phyloP scores from a whole-genome alignment of 1,140 invertebrate genomes.

The Trigoniulus corallinus region DNA sequence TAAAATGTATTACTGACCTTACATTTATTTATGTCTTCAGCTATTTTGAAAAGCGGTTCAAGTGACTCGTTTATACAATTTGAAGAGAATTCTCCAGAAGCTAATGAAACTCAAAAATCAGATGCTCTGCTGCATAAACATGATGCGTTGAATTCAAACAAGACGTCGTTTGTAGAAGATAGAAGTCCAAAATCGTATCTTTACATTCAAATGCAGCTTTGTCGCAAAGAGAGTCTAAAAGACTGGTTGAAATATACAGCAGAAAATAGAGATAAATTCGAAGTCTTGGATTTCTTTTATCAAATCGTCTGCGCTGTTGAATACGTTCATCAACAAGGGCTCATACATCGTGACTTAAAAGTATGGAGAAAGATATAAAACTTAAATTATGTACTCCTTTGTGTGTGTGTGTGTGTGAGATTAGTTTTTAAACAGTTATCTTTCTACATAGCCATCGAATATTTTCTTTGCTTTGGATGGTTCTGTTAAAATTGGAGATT shows the following conservation, averaged over 20 bases:
- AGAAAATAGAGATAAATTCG: slow-evolving; percentile 20
- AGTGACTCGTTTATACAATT: no score
- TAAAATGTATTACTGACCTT: no score
- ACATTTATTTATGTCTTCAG: no score
- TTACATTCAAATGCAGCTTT: slow-evolving; percentile 96
- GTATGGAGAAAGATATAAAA: slow-evolving; percentile 28
- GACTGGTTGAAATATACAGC: slow-evolving; percentile 57
- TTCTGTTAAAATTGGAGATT: slow-evolving; percentile 88
- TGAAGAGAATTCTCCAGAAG: no score
- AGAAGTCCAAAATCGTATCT: slow-evolving; percentile 67
- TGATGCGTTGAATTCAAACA: no score
- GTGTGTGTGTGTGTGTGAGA: background rate
- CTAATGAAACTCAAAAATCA: no score
- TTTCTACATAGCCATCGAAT: slow-evolving; percentile 62
- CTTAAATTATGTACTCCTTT: slow-evolving; percentile 3
- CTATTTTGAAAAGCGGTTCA: no score
- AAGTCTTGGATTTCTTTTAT: slow-evolving; percentile 60
- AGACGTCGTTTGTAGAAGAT: no score
- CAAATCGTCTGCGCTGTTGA: slow-evolving; percentile 89
- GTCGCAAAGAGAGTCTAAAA: slow-evolving; percentile 66
- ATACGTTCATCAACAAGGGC: slow-evolving; percentile 75
- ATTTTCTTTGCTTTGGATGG: slow-evolving; percentile 86
- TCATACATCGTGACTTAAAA: slow-evolving; percentile 92
- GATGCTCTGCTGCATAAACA: no score
- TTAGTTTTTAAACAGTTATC: slow-evolving; percentile 5